Base-by-base conservation (phyloP, 2,113 vertebrate species). In the Abramis brama region DNA sequence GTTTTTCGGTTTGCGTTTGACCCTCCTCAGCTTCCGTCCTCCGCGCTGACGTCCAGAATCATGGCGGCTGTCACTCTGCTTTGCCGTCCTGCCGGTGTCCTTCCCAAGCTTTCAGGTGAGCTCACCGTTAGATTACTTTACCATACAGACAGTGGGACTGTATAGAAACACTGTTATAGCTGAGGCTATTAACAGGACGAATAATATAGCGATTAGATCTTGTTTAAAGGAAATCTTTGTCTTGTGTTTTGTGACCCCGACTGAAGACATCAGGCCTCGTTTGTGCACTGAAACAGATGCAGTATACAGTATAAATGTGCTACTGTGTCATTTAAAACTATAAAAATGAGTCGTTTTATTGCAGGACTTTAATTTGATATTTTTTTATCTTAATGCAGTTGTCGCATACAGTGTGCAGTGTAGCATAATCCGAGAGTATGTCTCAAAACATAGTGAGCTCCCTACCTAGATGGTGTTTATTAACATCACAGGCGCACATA, bases 81-180 rank as follows among this genome's bases (percentile, higher is more conserved):
- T 92, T 89, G 93, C 91, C 94, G 95, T 92, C 93, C 94, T 93
- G 94, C 50, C 76, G 86, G 90, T 94, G 94, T 94, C 94, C 95
- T 96, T 95, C 89, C 93, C 23, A 93, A 89, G 89, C 75, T 96
- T 90, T 90, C 93, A 19, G 75, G 95, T 96, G 76, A 95, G 94
- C 93, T 87, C 85, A 47, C 7, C 17, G 17, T 27, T 60, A 25
- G 30, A 43, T 12, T 43, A 11, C 10, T 25, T 71, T 6, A n/a
- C 12, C 11, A 59, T 25, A 8, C 33, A 21, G 10, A 43, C 68
- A 36, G 2, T 27, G 19, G 33, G 23, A 15, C 39, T 43, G 13
- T 27, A 50, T 4, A 23, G 7, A 17, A 17, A 83, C 33, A 21
- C 5, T n/a, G 6, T 12, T 12, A 71, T 57, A 4, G 7, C 7